Conservation (phyloP, 1,140 invertebrate genomes). For the Matsumurasca onukii region DNA sequence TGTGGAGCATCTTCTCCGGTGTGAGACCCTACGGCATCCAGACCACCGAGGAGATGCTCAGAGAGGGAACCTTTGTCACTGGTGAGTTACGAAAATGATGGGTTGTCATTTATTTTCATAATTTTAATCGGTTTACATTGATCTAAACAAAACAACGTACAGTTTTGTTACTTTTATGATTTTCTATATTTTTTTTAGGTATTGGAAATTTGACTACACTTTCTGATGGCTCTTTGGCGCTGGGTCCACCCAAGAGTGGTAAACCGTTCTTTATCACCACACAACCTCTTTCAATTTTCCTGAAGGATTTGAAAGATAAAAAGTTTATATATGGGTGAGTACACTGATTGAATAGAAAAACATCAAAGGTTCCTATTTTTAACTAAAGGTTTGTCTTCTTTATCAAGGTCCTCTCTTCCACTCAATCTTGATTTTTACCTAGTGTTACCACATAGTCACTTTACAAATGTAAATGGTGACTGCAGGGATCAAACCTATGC, state of each 20-base stretch:
- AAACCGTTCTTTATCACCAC: slow-evolving; percentile 19
- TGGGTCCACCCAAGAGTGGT: not conserved
- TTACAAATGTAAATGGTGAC: too few species aligned
- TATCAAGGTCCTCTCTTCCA: too few species aligned
- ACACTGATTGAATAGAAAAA: slow-evolving; percentile 36
- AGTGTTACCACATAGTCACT: too few species aligned
- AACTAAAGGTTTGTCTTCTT: too few species aligned
- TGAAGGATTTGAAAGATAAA: not conserved
- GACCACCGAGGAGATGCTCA: slow-evolving; percentile 75
- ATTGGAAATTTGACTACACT: not conserved
- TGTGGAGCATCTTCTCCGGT: slow-evolving; percentile 61
- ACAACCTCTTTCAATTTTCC: not conserved
- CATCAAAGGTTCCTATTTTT: too few species aligned
- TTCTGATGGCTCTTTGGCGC: not conserved
- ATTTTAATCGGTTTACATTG: too few species aligned
- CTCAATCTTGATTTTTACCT: too few species aligned
- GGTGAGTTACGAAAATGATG: slow-evolving; percentile 51
- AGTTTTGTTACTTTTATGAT: too few species aligned
- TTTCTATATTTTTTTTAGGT: not conserved
- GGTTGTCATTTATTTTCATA: not conserved
- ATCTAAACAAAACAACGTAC: too few species aligned
- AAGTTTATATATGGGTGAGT: slow-evolving; percentile 20
- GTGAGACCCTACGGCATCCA: slow-evolving; percentile 72
- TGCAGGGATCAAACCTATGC: too few species aligned
- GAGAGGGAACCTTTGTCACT: slow-evolving; percentile 71